A percentile compares a stretch with the other conserved stretches of the same genome.
Conservation (phyloP, 2,113 vertebrate species). For the Proterorhinus semilunaris region DNA sequence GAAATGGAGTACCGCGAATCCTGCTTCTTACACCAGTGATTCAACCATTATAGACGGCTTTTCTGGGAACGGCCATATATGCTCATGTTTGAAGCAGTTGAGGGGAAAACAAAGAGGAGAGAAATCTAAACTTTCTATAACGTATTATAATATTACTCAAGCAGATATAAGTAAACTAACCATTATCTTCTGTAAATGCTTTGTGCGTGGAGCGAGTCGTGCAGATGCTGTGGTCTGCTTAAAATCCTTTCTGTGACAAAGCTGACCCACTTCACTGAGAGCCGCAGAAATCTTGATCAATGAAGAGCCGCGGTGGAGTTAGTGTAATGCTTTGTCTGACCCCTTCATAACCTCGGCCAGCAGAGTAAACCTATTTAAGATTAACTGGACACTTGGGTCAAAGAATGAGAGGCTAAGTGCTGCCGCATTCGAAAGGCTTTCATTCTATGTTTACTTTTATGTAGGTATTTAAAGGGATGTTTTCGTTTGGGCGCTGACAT, state of each 20-base stretch:
- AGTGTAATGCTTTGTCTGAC: constrained; percentile 17
- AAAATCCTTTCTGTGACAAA: constrained; percentile 12
- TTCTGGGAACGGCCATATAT: too few species aligned
- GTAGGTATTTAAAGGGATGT: not conserved
- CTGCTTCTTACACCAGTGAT: too few species aligned
- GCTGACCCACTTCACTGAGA: constrained; percentile 33
- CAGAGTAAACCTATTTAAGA: constrained; percentile 8
- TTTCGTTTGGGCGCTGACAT: constrained; percentile 9
- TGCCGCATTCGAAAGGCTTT: not conserved
- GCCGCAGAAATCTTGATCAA: constrained; percentile 33
- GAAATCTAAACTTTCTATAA: too few species aligned
- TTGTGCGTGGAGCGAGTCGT: not conserved
- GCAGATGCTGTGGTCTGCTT: constrained; percentile 12
- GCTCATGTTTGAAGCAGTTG: too few species aligned
- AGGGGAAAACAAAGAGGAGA: too few species aligned
- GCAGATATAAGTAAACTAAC: too few species aligned
- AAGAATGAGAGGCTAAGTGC: not conserved
- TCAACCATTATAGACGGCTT: too few species aligned
- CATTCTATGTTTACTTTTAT: not conserved
- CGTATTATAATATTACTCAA: too few species aligned
- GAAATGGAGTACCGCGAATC: too few species aligned
- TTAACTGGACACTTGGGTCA: not conserved
- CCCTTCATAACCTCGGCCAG: constrained; percentile 15
- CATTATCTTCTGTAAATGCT: too few species aligned
- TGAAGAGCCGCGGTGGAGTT: not conserved